A percentile compares a stretch with the other conserved stretches of the same genome.
Conservation (phyloP, 2,888 invertebrate species). For the Nephrotoma guestfalica region DNA sequence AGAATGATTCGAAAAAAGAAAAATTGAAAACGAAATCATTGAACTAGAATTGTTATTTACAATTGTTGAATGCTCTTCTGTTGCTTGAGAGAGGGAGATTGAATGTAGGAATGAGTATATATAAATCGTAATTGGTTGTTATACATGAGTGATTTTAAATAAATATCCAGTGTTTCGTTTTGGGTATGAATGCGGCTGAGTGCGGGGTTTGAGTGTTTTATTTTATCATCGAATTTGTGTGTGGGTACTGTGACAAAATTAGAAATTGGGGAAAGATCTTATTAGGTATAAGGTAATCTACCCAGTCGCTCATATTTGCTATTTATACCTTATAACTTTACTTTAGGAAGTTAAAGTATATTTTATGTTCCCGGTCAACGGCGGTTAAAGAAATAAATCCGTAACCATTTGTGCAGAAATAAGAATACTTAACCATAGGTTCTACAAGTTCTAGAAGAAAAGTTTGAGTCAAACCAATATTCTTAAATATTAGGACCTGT, state of each 20-base stretch:
- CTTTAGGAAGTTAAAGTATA: no score
- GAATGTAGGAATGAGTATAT: background rate
- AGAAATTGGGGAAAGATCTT: no score
- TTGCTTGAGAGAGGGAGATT: background rate
- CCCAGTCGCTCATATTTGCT: no score
- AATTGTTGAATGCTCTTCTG: background rate
- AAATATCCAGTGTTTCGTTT: background rate
- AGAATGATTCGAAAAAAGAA: background rate
- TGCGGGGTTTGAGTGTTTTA: background rate
- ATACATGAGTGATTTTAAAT: background rate
- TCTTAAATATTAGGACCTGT: no score
- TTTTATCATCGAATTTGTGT: background rate
- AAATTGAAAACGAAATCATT: background rate
- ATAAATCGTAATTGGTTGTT: background rate
- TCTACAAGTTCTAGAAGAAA: no score
- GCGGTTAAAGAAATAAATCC: no score
- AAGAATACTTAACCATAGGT: no score
- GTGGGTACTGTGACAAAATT: background rate
- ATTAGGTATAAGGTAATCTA: no score
- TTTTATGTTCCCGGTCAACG: no score
- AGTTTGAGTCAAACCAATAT: no score
- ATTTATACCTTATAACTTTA: no score
- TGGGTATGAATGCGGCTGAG: background rate
- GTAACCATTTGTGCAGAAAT: no score
- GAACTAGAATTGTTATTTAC: background rate